Base-by-base conservation (phyloP, 2,797 vertebrate genomes). In the Poliocrania exsul region DNA sequence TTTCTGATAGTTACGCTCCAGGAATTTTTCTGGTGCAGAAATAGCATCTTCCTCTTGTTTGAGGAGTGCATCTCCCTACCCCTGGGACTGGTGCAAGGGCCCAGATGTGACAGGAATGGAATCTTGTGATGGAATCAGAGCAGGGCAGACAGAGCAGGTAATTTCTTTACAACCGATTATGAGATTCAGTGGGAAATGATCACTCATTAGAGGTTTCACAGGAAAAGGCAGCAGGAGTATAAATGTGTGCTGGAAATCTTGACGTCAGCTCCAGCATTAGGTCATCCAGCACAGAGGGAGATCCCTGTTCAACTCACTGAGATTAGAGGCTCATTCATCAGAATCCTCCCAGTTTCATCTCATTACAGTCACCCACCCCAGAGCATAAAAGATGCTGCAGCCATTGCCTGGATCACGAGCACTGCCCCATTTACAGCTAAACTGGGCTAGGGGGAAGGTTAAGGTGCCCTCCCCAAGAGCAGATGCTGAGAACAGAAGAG, bases 241-340 rank as follows among this genome's bases (percentile, higher is more conserved):
- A 84, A 81, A 75, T 83, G 46, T 91, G 87, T 80, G 51, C 89
- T 86, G 82, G 82, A 90, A 38, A 54, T 10, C 66, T 28, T 90
- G 88, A 96, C 33, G 35, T 94, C 95, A 91, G 94, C 91, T 67
- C 8, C 79, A 75, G 18, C 72, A 69, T 86, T 72, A 93, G 90
- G 77, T 95, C 95, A 94, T 29, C 7, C 42, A 66, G 86, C 93
- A 91, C 82, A 78, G 84, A 62, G 89, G 93, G 92, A 95, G 89
- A 95, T 95, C 89, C 93, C 92, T 91, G 0, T 11, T 91, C 91
- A 72, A 31, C 78, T 91, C 92, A 6, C 90, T 11, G 71, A 51
- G 66, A 70, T 77, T 73, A 56, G 0, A 28, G 75, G 18, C 53
- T 86, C 81, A 89, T 92, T 88, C 96, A 85, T 89, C 88, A 92